These are phyloP conservation scores for Caenorhabditis japonica DNA, from an alignment of 2,888 invertebrate species.

Conservation along the genomic window DNA sequence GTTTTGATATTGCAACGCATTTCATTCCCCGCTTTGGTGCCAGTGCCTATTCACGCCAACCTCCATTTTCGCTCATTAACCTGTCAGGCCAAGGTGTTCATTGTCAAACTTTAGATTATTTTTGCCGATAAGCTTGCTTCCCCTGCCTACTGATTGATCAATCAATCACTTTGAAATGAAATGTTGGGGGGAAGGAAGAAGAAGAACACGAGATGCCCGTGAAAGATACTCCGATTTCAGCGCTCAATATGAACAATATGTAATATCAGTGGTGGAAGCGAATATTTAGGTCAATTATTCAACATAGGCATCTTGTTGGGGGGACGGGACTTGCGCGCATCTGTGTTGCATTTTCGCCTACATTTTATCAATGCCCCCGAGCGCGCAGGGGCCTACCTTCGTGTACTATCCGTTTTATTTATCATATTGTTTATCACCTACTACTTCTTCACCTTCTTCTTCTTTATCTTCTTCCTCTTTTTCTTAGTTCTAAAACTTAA, in stretches of 20 bases:
- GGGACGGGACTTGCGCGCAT: conserved; percentile 2
- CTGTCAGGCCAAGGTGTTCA: conserved; percentile 34
- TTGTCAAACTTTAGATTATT: not conserved
- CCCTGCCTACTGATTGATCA: too few relatives aligned
- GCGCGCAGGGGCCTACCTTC: conserved; percentile 10
- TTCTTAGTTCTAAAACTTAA: conserved; percentile 5
- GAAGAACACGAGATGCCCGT: conserved; percentile 17
- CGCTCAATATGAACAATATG: conserved; percentile 22
- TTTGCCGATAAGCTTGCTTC: conserved; percentile 7
- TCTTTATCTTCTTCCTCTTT: conserved; percentile 30
- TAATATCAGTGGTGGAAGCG: conserved; percentile 41
- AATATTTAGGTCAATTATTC: conserved; percentile 57
- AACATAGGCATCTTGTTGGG: conserved; percentile 33
- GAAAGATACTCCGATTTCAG: conserved; percentile 13
- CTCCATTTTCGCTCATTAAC: conserved; percentile 32
- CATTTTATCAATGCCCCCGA: conserved; percentile 33
- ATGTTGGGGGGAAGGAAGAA: conserved; percentile 1
- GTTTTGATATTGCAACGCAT: too few relatives aligned
- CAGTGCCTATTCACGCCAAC: too few relatives aligned
- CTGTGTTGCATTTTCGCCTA: conserved; percentile 6
- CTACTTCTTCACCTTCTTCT: conserved; percentile 9
- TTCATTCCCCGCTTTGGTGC: too few relatives aligned
- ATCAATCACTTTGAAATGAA: conserved; percentile 40
- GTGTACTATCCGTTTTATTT: conserved; percentile 42
- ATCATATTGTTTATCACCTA: conserved; percentile 45